phyloP scores from a whole-genome alignment of 2,797 vertebrate species.

The Premnoplex brunnescens region DNA sequence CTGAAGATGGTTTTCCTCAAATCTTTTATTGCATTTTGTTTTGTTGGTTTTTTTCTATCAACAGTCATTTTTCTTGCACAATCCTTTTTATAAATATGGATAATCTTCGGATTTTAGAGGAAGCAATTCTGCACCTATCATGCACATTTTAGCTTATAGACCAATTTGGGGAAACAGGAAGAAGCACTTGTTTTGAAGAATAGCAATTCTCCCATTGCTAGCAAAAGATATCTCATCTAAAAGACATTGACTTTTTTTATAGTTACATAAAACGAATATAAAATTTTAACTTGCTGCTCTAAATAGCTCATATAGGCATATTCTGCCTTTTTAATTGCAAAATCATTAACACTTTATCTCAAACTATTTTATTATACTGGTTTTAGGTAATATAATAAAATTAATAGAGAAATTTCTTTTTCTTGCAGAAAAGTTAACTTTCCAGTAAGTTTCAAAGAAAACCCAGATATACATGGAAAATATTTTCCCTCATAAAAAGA shows the following conservation, averaged over 20 bases:
- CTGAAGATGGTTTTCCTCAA: background rate
- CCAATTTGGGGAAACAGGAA: background rate
- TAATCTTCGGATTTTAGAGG: background rate
- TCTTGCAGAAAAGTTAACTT: background rate
- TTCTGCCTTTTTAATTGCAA: background rate
- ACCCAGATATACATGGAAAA: background rate
- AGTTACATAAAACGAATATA: background rate
- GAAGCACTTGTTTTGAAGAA: conserved; percentile 15
- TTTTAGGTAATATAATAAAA: background rate
- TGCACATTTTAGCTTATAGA: background rate
- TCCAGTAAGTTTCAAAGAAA: background rate
- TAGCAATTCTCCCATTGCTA: background rate
- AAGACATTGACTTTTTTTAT: conserved; percentile 13
- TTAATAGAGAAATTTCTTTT: background rate
- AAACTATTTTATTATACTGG: background rate
- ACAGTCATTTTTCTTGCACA: background rate
- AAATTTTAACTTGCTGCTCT: background rate
- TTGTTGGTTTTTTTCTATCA: conserved; percentile 2
- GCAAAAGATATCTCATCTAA: background rate
- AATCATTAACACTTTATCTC: background rate
- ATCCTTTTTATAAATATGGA: background rate
- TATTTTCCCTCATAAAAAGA: background rate
- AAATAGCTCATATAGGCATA: background rate
- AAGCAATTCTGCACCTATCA: background rate
- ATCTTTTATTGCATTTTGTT: background rate